Evolutionary conservation across 2,888 invertebrate genomes (phyloP), one percentile per base, ranked within the genome.

Genomic region (Melieria picta): DNA sequence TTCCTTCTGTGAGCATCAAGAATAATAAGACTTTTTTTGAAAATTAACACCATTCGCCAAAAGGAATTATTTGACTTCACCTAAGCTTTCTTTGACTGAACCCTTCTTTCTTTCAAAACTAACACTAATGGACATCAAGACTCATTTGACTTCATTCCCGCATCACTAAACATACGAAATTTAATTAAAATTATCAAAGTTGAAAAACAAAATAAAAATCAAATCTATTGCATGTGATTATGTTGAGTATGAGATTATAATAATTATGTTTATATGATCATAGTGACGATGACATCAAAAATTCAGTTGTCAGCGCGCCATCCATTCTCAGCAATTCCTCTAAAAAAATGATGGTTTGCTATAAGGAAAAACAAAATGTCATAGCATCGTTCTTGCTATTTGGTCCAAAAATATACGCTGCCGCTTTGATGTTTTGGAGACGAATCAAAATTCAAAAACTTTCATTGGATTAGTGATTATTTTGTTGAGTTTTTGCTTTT

Each of bases 221-320:
- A 62, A 60, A 72, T 52, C 7, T 50, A 55, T 64, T 65, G 57
- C 61, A 58, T 62, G 55, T 72, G 47, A 65, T 70, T 65, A 42
- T 56, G 52, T 65, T 65, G 52, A 48, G n/a, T 42, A 69, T 57
- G 57, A 47, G 52, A 45, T 52, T 58, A 70, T 65, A 64, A 58
- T 58, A 5, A 69, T 42, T 72, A 64, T 71, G 58, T 69, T 52
- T 61, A 61, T 58, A 60, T 67, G 60, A 61, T 52, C 16, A 52
- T 61, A 50, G 71, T 68, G 60, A 72, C 73, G 70, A 73, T 79
- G 80, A 79, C 80, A 71, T 78, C 80, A 81, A 81, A 80, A 80
- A 80, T 75, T 74, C 60, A 63, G 70, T 80, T 77, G 80, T 76
- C 80, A 77, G 70, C 69, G 69, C 67, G 57, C 62, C 56, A 71